A percentile compares a stretch with the other conserved stretches of the same genome.
Evolutionary conservation across 2,888 invertebrate species (phyloP).

Genomic region (Latheticus oryzae): DNA sequence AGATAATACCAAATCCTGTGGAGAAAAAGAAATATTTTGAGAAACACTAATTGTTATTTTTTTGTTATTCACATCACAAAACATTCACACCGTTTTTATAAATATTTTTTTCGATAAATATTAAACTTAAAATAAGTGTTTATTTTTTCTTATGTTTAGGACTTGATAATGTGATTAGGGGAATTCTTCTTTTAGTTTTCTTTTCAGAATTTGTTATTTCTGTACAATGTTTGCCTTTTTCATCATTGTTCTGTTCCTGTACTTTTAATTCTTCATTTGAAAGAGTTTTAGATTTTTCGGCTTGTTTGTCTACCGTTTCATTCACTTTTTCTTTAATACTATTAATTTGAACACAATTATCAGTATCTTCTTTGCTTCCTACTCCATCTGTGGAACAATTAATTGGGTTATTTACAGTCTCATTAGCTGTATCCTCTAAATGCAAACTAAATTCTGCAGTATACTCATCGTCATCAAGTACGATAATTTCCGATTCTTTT

Average conservation of each 20-base stretch:
- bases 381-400: not conserved
- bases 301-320: too few relatives aligned
- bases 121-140: slow-evolving; percentile 18
- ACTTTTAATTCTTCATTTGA: too few relatives aligned
- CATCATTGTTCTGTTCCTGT: too few relatives aligned
- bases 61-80: slow-evolving; percentile 37
- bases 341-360: slow-evolving; percentile 2
- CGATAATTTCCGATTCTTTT: not conserved
- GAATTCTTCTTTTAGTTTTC: slow-evolving; percentile 69
- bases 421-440: slow-evolving; percentile 45
- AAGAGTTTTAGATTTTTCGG: too few relatives aligned
- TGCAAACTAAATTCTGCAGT: slow-evolving; percentile 55
- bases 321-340: too few relatives aligned
- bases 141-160: slow-evolving; percentile 74
- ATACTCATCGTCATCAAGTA: slow-evolving; percentile 43
- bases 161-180: slow-evolving; percentile 81
- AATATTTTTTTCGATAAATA: slow-evolving; percentile 12
- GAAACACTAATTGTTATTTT: slow-evolving; percentile 65
- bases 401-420: slow-evolving; percentile 2
- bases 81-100: too few relatives aligned
- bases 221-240: slow-evolving; percentile 25
- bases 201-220: slow-evolving; percentile 48
- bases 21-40: slow-evolving; percentile 86
- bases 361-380: slow-evolving; percentile 5
- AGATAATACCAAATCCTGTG: slow-evolving; percentile 86